These are phyloP conservation scores for Neofelis nebulosa DNA, from an alignment of 2,113 vertebrate species.

Conservation along the genomic window DNA sequence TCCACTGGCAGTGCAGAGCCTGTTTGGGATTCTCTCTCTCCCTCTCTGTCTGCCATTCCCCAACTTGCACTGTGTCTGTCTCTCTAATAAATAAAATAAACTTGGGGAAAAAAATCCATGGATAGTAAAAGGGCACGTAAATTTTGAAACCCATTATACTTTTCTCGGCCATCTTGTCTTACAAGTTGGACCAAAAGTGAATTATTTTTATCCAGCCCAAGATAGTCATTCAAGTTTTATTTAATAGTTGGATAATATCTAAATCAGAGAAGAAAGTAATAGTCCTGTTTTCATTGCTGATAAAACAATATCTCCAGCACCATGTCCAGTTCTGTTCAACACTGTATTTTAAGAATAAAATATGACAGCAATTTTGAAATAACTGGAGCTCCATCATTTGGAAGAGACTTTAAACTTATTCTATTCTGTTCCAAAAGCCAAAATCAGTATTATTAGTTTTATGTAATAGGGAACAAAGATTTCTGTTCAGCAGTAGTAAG, in stretches of 20 bases:
- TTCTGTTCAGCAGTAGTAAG: constrained; percentile 24
- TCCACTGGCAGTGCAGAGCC: no score
- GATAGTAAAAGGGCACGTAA: neutral
- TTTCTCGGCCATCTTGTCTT: neutral
- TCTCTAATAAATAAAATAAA: no score
- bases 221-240: neutral
- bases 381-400: neutral
- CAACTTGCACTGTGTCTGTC: no score
- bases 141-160: constrained; percentile 14
- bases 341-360: neutral
- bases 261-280: neutral
- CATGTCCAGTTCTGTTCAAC: neutral
- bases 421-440: neutral
- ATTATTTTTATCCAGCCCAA: neutral
- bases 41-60: no score
- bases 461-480: neutral
- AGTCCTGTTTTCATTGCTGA: neutral
- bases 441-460: neutral
- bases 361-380: neutral
- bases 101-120: neutral
- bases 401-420: neutral
- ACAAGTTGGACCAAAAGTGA: neutral
- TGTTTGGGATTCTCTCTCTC: no score
- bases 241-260: neutral
- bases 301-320: neutral